A percentile compares a stretch with the other conserved stretches of the same genome.
Evolutionary conservation across 2,113 vertebrate genomes (phyloP).

Genomic region (Corythornis vintsioides): DNA sequence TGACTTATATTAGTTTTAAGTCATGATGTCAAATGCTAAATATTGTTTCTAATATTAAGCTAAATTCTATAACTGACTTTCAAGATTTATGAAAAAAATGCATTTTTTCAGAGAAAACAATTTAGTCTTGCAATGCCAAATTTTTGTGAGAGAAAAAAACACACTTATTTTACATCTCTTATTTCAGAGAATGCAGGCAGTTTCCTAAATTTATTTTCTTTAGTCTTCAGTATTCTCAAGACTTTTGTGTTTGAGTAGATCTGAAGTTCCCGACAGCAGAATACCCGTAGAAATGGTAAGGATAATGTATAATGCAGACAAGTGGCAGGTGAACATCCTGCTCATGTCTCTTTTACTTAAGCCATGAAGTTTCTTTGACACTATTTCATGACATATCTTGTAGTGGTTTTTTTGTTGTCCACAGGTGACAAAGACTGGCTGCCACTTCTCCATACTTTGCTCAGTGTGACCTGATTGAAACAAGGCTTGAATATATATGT

Average conservation of each 20-base stretch:
- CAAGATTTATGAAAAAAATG: background rate
- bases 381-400: background rate
- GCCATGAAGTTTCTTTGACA: background rate
- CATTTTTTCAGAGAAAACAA: background rate
- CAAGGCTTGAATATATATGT: background rate
- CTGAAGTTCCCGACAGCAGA: background rate
- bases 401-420: background rate
- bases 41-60: background rate
- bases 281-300: fast-evolving
- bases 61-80: background rate
- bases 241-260: background rate
- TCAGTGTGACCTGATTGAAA: background rate
- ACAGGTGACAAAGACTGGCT: background rate
- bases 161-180: background rate
- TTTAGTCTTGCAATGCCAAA: background rate
- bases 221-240: background rate
- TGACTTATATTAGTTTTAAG: background rate
- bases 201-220: background rate
- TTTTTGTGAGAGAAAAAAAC: background rate
- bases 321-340: background rate
- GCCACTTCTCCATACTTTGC: background rate
- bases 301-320: background rate
- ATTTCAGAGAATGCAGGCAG: background rate
- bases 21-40: background rate
- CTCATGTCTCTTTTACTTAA: fast-evolving